phyloP scores from a whole-genome alignment of 2,113 vertebrate genomes.

The Semnornis frantzii region DNA sequence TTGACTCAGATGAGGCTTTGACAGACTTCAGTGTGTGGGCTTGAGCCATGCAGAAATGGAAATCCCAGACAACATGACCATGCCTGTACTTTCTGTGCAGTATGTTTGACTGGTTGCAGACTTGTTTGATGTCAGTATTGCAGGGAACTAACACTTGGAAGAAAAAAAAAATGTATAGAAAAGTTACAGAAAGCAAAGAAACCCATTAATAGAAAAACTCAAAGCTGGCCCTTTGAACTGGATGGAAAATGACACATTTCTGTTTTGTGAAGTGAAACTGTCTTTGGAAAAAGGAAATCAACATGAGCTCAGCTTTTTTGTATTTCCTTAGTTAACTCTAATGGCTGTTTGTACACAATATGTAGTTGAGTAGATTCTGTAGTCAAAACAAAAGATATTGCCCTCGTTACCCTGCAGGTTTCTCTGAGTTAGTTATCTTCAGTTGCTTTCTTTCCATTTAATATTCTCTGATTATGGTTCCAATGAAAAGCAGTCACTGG shows the following conservation, averaged over 20 bases:
- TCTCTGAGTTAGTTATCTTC: not conserved
- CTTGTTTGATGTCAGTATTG: not conserved
- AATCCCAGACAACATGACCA: not conserved
- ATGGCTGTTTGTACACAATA: not conserved
- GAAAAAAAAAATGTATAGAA: not conserved
- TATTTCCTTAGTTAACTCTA: not conserved
- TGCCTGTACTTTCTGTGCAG: not conserved
- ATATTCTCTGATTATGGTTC: slow-evolving; percentile 44
- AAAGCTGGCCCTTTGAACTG: not conserved
- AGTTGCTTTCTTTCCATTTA: slow-evolving; percentile 31
- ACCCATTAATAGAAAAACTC: not conserved
- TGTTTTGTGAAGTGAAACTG: not conserved
- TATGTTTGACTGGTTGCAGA: not conserved
- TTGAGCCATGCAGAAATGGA: not conserved
- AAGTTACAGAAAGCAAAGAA: not conserved
- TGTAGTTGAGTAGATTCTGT: not conserved
- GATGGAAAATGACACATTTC: not conserved
- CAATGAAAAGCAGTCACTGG: not conserved
- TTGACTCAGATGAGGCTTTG: not conserved
- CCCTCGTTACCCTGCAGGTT: not conserved
- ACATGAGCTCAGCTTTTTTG: not conserved
- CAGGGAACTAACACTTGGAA: not conserved
- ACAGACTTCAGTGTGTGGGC: not conserved
- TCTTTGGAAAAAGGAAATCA: not conserved
- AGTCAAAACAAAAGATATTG: slow-evolving; percentile 35